These are phyloP conservation scores for Fabriciana adippe DNA, from an alignment of 2,888 invertebrate species.

Conservation along the genomic window DNA sequence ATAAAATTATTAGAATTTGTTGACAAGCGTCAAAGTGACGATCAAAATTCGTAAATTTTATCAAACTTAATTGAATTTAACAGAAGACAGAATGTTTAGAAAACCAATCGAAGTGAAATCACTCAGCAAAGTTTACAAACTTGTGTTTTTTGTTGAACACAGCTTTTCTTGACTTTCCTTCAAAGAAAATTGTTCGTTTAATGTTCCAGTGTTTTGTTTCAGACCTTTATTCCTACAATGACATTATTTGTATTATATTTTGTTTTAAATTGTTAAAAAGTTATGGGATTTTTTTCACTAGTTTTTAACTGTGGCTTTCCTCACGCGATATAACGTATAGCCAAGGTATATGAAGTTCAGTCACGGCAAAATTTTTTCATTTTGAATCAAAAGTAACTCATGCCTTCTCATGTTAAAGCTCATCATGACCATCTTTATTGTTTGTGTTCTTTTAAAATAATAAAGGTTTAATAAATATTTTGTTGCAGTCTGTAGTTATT, in stretches of 20 bases:
- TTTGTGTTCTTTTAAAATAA: too few species aligned
- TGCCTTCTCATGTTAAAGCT: too few species aligned
- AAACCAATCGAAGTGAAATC: slow-evolving; percentile 15
- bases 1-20: background rate
- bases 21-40: background rate
- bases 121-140: slow-evolving; percentile 17
- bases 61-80: slow-evolving; percentile 2
- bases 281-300: too few species aligned
- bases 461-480: too few species aligned
- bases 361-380: too few species aligned
- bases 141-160: slow-evolving; percentile 13
- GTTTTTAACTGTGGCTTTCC: too few species aligned
- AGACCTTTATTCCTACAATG: background rate
- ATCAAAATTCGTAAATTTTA: background rate
- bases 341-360: too few species aligned
- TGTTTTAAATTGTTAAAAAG: too few species aligned
- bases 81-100: slow-evolving; percentile 11
- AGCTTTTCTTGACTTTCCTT: slow-evolving; percentile 1
- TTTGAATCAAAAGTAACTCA: too few species aligned
- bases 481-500: too few species aligned
- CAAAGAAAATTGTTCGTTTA: background rate
- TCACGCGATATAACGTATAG: too few species aligned
- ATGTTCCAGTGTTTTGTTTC: background rate
- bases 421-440: too few species aligned
- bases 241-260: background rate